Evolutionary conservation across 2,888 invertebrate species (phyloP).

Genomic region (Scrobipalpa costella): DNA sequence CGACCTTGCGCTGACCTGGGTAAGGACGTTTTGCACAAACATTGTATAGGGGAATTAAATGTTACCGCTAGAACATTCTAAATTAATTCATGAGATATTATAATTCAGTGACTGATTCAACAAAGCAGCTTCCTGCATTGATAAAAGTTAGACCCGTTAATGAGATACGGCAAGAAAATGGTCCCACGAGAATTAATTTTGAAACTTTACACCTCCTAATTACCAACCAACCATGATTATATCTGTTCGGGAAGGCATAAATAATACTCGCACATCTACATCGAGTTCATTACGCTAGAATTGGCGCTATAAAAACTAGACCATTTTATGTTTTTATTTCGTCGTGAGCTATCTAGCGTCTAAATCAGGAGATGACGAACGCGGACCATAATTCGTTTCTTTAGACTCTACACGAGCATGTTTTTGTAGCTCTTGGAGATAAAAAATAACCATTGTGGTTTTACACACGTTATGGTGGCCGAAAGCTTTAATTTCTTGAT

Average conservation of each 20-base stretch:
- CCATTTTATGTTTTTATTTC: slow-evolving; percentile 10
- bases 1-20: slow-evolving; percentile 39
- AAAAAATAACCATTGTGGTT: slow-evolving; percentile 9
- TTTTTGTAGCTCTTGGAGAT: slow-evolving; percentile 12
- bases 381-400: slow-evolving; percentile 1
- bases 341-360: slow-evolving; percentile 29
- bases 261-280: slow-evolving; percentile 27
- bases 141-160: neutral
- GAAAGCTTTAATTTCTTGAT: slow-evolving; percentile 27
- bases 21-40: slow-evolving; percentile 32
- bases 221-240: slow-evolving; percentile 1
- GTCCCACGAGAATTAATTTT: slow-evolving; percentile 3
- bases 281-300: neutral
- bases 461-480: slow-evolving; percentile 13
- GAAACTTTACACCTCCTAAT: neutral
- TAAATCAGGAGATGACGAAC: slow-evolving; percentile 34
- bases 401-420: neutral
- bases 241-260: slow-evolving; percentile 11
- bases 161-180: neutral
- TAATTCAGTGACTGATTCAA: neutral
- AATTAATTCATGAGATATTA: neutral
- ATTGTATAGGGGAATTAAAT: neutral
- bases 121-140: neutral
- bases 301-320: neutral
- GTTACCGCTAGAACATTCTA: neutral